Evolutionary conservation across 2,888 invertebrate genomes (phyloP).

Genomic region (Drosophila kokeensis): DNA sequence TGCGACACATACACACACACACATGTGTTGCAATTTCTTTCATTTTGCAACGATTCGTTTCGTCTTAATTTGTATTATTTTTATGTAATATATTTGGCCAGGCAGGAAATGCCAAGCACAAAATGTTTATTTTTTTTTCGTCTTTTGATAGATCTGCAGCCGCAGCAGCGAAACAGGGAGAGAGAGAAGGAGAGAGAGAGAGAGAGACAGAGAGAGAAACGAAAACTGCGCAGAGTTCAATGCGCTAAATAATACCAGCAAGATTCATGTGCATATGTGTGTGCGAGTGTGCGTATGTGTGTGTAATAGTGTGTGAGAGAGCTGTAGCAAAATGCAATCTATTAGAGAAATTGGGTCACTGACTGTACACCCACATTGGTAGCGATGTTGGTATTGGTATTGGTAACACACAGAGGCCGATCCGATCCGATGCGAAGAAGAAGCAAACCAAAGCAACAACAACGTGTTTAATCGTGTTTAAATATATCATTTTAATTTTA

Average conservation of each 20-base stretch:
- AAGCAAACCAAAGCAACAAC: slow-evolving; percentile 13
- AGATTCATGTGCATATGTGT: slow-evolving; percentile 12
- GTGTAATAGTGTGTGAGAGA: slow-evolving; percentile 15
- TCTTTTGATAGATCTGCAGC: slow-evolving; percentile 20
- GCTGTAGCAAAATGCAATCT: slow-evolving; percentile 73
- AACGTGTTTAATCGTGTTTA: slow-evolving; percentile 53
- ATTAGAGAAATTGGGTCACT: slow-evolving; percentile 76
- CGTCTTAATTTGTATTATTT: slow-evolving; percentile 28
- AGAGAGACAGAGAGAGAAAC: background rate
- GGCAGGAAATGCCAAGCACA: slow-evolving; percentile 53
- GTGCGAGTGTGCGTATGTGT: slow-evolving; percentile 4
- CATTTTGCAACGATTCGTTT: background rate
- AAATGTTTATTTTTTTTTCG: slow-evolving; percentile 22
- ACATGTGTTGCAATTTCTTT: slow-evolving; percentile 23
- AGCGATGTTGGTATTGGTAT: slow-evolving; percentile 6
- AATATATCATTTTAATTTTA: slow-evolving; percentile 58
- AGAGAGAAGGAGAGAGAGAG: too few species aligned
- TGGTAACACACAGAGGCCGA: slow-evolving; percentile 36
- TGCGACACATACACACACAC: slow-evolving; percentile 1
- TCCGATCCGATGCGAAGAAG: slow-evolving; percentile 31
- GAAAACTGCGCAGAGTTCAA: slow-evolving; percentile 58
- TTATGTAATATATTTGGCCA: slow-evolving; percentile 51
- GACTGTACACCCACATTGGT: slow-evolving; percentile 78
- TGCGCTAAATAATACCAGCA: slow-evolving; percentile 60
- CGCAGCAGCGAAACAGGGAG: slow-evolving; percentile 1